phyloP scores from a whole-genome alignment of 2,888 invertebrate genomes.

The Amiota mariae region DNA sequence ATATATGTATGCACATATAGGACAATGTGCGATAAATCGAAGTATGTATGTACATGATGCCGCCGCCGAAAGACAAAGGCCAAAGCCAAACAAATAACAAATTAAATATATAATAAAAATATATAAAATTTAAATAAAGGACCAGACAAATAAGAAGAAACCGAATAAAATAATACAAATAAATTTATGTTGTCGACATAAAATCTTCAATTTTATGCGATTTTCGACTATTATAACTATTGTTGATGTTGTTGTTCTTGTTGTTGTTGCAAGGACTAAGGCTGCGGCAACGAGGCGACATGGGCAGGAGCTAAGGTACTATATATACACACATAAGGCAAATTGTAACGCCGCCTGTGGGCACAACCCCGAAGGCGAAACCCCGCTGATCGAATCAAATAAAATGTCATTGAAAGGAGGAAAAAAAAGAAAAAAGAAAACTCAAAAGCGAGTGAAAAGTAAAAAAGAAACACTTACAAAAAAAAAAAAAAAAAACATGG shows the following conservation, averaged over 20 bases:
- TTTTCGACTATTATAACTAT: constrained; percentile 18
- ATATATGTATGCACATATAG: constrained; percentile 24
- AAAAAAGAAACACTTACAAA: constrained; percentile 19
- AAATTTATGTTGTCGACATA: constrained; percentile 25
- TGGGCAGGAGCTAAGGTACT: constrained; percentile 31
- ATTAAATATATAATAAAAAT: constrained; percentile 67
- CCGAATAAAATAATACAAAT: constrained; percentile 19
- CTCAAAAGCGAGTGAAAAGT: constrained; percentile 34
- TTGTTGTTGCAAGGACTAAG: constrained; percentile 55
- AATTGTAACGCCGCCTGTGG: constrained; percentile 55
- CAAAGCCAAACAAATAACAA: constrained; percentile 62
- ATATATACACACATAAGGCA: constrained; percentile 47
- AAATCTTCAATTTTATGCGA: constrained; percentile 25
- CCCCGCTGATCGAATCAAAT: constrained; percentile 72
- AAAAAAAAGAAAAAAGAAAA: constrained; percentile 41
- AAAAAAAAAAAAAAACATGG: too few relatives aligned
- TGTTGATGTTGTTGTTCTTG: constrained; percentile 17
- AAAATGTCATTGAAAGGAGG: constrained; percentile 53
- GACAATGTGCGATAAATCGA: constrained; percentile 25
- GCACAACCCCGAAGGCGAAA: constrained; percentile 63
- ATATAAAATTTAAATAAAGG: constrained; percentile 32
- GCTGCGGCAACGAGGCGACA: constrained; percentile 39
- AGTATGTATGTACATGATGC: constrained; percentile 28
- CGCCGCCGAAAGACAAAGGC: constrained; percentile 22
- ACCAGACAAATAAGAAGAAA: constrained; percentile 39